Base-by-base conservation (phyloP, 2,113 vertebrate genomes). In the Condylura cristata region DNA sequence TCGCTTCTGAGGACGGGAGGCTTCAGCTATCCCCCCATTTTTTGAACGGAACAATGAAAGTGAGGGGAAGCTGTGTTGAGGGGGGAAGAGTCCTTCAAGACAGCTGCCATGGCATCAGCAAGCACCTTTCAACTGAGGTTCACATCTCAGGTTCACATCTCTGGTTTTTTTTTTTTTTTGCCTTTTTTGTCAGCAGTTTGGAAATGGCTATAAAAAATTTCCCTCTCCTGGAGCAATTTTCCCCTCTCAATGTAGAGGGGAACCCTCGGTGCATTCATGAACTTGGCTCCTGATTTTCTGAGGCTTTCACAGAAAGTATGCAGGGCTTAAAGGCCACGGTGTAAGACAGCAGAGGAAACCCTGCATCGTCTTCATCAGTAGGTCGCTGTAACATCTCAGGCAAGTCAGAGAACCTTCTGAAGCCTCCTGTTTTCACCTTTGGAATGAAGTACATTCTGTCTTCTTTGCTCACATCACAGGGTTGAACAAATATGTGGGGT, bases 171-270 rank as follows among this genome's bases (percentile, higher is more conserved):
- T n/a, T n/a, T n/a, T n/a, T 86, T 94, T 95, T 72, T 89, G 56
- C 72, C 53, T 86, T 97, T 91, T 88, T 68, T 93, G 5, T 83
- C 89, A 80, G 37, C 46, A 2, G 2, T 96, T 95, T 96, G 89
- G 75, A 96, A 86, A 72, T 89, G 91, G 79, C 75, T 37, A 86
- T 94, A 56, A 22, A 65, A 56, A 91, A 95, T 93, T 94, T 74
- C 89, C 90, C 30, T 66, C 51, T 94, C 95, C 76, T 83, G 86
- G 53, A 96, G 30, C 85, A 74, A 37, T 96, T 92, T 63, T n/a
- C n/a, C n/a, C 53, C 0, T 0, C 46, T 78, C 56, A 0, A 18
- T 39, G 48, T 76, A 63, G 46, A 81, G 48, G 65, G 1, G n/a
- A 76, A 18, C 8, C 58, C 78, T 92, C n/a, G 3, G 4, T 41